A percentile compares a stretch with the other conserved stretches of the same genome.
These are phyloP conservation scores for Diorhabda elongata DNA, from an alignment of 1,140 invertebrate genomes.

Conservation along the genomic window DNA sequence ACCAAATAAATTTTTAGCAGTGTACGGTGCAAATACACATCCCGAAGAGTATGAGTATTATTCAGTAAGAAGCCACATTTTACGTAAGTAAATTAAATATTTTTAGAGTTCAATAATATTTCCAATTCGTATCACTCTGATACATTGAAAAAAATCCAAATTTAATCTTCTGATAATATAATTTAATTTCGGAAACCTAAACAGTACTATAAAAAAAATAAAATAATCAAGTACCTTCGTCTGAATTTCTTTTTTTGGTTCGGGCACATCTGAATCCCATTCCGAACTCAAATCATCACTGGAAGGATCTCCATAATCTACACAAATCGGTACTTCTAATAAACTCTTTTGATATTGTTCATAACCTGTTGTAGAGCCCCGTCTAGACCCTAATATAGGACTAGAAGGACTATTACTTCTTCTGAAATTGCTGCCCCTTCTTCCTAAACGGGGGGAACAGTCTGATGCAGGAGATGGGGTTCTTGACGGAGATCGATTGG, in stretches of 20 bases:
- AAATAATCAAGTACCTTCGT: background rate
- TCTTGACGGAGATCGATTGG: constrained; percentile 27
- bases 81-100: no score
- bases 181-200: no score
- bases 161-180: no score
- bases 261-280: constrained; percentile 78
- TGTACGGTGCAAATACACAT: no score
- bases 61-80: no score
- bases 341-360: constrained; percentile 72
- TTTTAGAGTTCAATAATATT: no score
- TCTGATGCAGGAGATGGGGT: constrained; percentile 34
- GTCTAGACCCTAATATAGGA: constrained; percentile 26
- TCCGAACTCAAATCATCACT: constrained; percentile 85
- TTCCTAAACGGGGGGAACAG: constrained; percentile 27
- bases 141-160: no score
- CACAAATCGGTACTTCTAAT: constrained; percentile 65
- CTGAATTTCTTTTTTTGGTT: constrained; percentile 29
- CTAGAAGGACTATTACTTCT: constrained; percentile 35
- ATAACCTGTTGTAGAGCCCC: constrained; percentile 60
- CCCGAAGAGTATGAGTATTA: no score
- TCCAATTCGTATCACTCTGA: no score
- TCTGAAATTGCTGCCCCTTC: constrained; percentile 33
- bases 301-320: constrained; percentile 79
- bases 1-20: no score
- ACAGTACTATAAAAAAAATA: no score